phyloP scores from a whole-genome alignment of 2,888 invertebrate genomes.

The Drosophila atripex region DNA sequence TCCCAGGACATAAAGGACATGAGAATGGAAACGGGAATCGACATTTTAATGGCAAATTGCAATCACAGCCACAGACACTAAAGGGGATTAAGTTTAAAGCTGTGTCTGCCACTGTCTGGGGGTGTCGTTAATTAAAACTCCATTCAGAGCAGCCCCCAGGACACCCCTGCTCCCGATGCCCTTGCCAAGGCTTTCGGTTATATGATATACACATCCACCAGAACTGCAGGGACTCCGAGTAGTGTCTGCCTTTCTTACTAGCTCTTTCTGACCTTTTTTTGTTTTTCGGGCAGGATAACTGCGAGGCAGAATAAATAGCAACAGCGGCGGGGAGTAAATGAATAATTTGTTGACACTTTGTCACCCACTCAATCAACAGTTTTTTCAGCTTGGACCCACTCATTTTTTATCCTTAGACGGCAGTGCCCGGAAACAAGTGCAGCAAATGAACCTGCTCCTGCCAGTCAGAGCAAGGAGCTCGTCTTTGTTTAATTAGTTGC shows the following conservation, averaged over 20 bases:
- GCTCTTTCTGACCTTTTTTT: conserved; percentile 1
- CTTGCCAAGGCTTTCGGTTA: conserved; percentile 1
- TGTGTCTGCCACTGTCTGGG: conserved; percentile 18
- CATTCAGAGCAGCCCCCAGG: conserved; percentile 27
- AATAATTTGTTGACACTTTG: conserved; percentile 48
- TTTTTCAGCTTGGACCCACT: conserved; percentile 25
- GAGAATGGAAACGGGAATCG: conserved; percentile 4
- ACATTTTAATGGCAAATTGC: conserved; percentile 40
- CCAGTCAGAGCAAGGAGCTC: conserved; percentile 9
- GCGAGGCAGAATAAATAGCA: conserved; percentile 1
- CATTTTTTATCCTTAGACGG: conserved; percentile 3
- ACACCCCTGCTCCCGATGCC: not conserved
- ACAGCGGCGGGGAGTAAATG: conserved; percentile 28
- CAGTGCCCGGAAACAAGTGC: conserved; percentile 35
- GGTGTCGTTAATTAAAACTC: conserved; percentile 43
- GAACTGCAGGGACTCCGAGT: not conserved
- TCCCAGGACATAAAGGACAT: not conserved
- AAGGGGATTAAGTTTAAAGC: conserved; percentile 30
- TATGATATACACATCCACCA: not conserved
- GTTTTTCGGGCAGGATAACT: conserved; percentile 6
- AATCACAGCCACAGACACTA: conserved; percentile 35
- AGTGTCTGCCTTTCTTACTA: conserved; percentile 1
- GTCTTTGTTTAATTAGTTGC: conserved; percentile 37
- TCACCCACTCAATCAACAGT: conserved; percentile 45
- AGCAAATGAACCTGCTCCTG: conserved; percentile 35